Percentiles rank a stretch among this genome's conserved stretches.
Evolutionary conservation across 2,113 vertebrate species (phyloP).

Genomic region (Ranitomeya imitator): DNA sequence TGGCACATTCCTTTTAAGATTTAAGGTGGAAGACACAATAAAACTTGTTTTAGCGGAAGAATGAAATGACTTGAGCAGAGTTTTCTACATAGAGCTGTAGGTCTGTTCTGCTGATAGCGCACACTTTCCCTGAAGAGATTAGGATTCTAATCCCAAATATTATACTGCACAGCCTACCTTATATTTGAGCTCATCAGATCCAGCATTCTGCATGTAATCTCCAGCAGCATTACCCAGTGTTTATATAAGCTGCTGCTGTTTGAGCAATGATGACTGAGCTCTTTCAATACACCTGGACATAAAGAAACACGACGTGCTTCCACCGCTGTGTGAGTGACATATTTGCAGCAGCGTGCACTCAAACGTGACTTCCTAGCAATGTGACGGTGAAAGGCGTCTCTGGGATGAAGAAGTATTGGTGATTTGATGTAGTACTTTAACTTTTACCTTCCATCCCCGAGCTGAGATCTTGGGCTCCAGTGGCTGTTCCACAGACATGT

Average conservation of each 20-base stretch:
- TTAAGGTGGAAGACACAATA: conserved; percentile 16
- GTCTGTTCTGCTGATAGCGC: conserved; percentile 85
- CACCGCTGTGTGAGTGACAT: not conserved
- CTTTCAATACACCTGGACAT: conserved; percentile 51
- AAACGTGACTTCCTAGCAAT: not conserved
- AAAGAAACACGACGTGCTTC: conserved; percentile 2
- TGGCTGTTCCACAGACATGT: not conserved
- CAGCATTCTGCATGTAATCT: conserved; percentile 80
- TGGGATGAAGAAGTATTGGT: not conserved
- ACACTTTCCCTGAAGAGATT: conserved; percentile 94
- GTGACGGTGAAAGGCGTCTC: not conserved
- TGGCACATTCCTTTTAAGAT: not conserved
- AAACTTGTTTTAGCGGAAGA: conserved; percentile 4
- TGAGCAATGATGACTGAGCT: conserved; percentile 53
- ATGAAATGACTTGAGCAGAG: conserved; percentile 35
- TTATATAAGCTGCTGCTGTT: conserved; percentile 68
- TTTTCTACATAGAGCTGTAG: conserved; percentile 21
- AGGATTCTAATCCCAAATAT: conserved; percentile 91
- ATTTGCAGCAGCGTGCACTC: not conserved
- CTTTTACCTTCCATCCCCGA: not conserved
- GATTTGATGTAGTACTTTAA: not conserved
- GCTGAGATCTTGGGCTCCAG: not conserved
- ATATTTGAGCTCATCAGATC: conserved; percentile 83
- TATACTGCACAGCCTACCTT: conserved; percentile 79
- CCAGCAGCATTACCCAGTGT: conserved; percentile 69